These are phyloP conservation scores for Bombus fervidus DNA, from an alignment of 1,140 invertebrate genomes.

Conservation along the genomic window DNA sequence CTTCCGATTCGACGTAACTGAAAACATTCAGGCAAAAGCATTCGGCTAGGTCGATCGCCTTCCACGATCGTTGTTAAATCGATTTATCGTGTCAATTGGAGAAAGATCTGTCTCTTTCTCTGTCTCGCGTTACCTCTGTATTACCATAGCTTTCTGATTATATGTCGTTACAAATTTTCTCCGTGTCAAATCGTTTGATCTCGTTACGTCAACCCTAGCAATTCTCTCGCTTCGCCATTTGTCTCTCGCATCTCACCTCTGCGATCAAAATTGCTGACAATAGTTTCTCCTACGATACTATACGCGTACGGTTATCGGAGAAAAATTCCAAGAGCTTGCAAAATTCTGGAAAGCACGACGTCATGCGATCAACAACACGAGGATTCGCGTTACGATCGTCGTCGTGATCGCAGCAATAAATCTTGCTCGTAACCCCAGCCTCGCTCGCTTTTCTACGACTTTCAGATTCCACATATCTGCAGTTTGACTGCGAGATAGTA, in stretches of 20 bases:
- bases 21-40: not conserved
- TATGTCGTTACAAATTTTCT: not conserved
- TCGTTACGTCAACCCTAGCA: not conserved
- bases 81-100: not conserved
- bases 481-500: not conserved
- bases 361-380: not conserved
- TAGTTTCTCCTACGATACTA: not conserved
- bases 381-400: not conserved
- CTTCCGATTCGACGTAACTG: not conserved
- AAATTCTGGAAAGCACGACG: slow-evolving; percentile 1
- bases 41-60: not conserved
- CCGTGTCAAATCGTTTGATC: not conserved
- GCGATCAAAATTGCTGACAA: not conserved
- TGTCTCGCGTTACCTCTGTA: too few relatives aligned
- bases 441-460: slow-evolving; percentile 29
- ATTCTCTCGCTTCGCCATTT: not conserved
- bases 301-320: not conserved
- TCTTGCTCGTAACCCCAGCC: not conserved
- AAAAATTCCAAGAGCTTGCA: not conserved
- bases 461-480: not conserved
- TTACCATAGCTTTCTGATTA: not conserved
- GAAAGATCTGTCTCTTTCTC: not conserved
- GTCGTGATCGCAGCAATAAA: not conserved
- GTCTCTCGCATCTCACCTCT: not conserved
- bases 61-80: not conserved